Percentiles rank a stretch among this genome's conserved stretches.
These are phyloP conservation scores for Tipula helvola DNA, from an alignment of 2,888 invertebrate species.

Conservation along the genomic window DNA sequence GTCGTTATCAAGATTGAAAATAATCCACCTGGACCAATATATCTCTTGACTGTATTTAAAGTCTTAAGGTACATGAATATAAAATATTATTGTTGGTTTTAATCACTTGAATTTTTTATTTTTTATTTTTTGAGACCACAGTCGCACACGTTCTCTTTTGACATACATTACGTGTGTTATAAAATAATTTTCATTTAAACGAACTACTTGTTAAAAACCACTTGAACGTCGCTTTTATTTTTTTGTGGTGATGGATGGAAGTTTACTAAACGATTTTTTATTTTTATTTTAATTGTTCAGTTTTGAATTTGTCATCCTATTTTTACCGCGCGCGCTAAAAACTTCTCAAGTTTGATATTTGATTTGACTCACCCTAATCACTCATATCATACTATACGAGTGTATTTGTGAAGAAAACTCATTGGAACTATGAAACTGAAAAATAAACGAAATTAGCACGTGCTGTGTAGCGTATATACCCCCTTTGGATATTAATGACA, in stretches of 20 bases:
- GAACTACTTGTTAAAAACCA: background rate
- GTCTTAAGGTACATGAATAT: background rate
- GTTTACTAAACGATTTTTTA: background rate
- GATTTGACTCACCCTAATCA: slow-evolving; percentile 6
- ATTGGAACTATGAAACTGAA: background rate
- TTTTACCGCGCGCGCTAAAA: background rate
- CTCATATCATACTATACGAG: background rate
- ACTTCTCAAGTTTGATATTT: background rate
- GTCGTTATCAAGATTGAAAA: slow-evolving; percentile 5
- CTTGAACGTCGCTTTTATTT: background rate
- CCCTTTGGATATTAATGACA: slow-evolving; percentile 6
- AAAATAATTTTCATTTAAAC: background rate
- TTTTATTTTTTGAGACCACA: background rate
- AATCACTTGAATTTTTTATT: background rate
- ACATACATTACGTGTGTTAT: background rate
- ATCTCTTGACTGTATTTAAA: background rate
- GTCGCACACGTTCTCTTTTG: background rate
- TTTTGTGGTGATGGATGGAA: background rate
- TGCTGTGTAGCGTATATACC: slow-evolving; percentile 12
- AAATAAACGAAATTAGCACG: slow-evolving; percentile 12
- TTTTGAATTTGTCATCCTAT: background rate
- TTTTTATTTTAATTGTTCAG: background rate
- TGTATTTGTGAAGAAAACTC: background rate
- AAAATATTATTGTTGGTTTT: background rate
- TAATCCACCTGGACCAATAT: slow-evolving; percentile 8